These are phyloP conservation scores for Heptranchias perlo DNA, from an alignment of 2,113 vertebrate species.

Conservation along the genomic window DNA sequence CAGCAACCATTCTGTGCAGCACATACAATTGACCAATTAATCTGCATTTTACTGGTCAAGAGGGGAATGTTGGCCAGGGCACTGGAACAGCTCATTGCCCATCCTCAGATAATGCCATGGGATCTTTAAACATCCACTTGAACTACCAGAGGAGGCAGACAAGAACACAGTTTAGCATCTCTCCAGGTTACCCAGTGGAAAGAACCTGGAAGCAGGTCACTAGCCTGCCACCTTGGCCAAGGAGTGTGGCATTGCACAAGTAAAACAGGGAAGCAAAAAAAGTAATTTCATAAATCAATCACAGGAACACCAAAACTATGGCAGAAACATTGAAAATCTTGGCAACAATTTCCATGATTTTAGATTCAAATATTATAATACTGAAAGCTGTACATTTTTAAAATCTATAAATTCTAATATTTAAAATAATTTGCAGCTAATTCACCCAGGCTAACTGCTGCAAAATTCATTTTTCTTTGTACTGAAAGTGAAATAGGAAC, in stretches of 20 bases:
- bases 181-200: not conserved
- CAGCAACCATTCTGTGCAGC: not conserved
- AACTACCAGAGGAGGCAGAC: not conserved
- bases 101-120: not conserved
- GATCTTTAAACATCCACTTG: not conserved
- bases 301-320: not conserved
- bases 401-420: not conserved
- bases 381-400: not conserved
- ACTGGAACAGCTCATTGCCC: not conserved
- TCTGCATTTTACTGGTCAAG: not conserved
- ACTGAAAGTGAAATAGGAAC: not conserved
- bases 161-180: not conserved
- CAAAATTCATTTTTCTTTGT: not conserved
- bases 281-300: not conserved
- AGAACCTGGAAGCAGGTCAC: not conserved
- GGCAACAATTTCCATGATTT: not conserved
- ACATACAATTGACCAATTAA: not conserved
- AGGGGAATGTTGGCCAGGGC: not conserved
- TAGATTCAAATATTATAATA: not conserved
- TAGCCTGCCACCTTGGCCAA: not conserved
- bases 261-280: not conserved
- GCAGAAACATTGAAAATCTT: not conserved
- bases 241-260: not conserved
- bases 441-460: slow-evolving; percentile 1
- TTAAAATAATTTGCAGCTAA: slow-evolving; percentile 10